Percentiles rank a stretch among this genome's conserved stretches.
These are phyloP conservation scores for Geotrypetes seraphini DNA, from an alignment of 2,797 vertebrate genomes.

Conservation along the genomic window DNA sequence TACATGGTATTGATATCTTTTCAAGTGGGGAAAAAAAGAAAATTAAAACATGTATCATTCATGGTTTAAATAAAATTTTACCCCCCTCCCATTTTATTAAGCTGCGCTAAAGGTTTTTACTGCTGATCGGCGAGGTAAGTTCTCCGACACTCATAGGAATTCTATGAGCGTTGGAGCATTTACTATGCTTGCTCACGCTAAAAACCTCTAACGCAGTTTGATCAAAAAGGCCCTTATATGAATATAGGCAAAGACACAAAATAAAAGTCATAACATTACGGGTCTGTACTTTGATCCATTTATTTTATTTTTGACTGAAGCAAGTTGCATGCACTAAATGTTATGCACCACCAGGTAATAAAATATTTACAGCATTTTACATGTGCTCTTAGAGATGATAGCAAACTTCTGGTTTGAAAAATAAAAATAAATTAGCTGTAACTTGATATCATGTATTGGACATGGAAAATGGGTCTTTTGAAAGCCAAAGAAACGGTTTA, in stretches of 20 bases:
- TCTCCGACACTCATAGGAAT: no score
- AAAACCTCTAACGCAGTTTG: no score
- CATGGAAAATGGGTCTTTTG: conserved; percentile 40
- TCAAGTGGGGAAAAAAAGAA: conserved; percentile 24
- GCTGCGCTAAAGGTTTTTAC: no score
- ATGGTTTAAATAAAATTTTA: conserved; percentile 21
- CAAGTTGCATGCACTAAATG: conserved; percentile 89
- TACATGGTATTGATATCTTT: conserved; percentile 32
- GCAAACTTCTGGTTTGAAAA: conserved; percentile 18
- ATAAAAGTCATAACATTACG: conserved; percentile 67
- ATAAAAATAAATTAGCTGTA: conserved; percentile 27
- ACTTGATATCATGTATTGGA: conserved; percentile 29
- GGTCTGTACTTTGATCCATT: conserved; percentile 64
- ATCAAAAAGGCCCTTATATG: no score
- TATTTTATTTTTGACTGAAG: conserved; percentile 73
- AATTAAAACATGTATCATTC: conserved; percentile 22
- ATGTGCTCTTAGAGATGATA: conserved; percentile 54
- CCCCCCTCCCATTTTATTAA: no score
- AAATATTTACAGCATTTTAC: conserved; percentile 95
- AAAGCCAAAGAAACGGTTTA: conserved; percentile 37
- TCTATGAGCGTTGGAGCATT: no score
- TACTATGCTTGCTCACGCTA: no score
- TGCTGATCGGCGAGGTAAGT: no score
- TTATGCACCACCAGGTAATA: conserved; percentile 78
- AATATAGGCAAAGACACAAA: conserved; percentile 55